These are phyloP conservation scores for Eustalomyia histrio DNA, from an alignment of 2,888 invertebrate species.

Conservation along the genomic window DNA sequence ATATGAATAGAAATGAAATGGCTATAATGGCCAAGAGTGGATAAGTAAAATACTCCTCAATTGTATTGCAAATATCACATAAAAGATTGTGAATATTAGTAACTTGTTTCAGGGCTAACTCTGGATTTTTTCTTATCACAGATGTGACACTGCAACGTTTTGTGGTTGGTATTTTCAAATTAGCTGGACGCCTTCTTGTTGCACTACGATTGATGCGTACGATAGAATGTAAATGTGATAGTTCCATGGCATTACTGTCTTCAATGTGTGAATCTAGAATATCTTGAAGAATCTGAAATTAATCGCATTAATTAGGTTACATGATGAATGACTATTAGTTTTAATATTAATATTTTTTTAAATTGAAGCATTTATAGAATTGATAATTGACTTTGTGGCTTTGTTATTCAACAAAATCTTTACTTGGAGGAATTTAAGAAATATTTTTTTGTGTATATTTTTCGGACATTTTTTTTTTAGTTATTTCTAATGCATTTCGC, in stretches of 20 bases:
- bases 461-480: too few species aligned
- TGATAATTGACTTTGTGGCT: too few species aligned
- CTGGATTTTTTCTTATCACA: slow-evolving; percentile 73
- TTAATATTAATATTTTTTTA: too few species aligned
- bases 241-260: slow-evolving; percentile 70
- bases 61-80: slow-evolving; percentile 76
- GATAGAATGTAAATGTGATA: slow-evolving; percentile 74
- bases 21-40: slow-evolving; percentile 76
- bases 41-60: slow-evolving; percentile 77
- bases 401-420: too few species aligned
- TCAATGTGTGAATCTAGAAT: slow-evolving; percentile 74
- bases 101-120: slow-evolving; percentile 74
- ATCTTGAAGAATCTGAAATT: slow-evolving; percentile 73
- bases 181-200: slow-evolving; percentile 65
- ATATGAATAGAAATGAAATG: slow-evolving; percentile 77
- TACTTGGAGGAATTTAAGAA: too few species aligned
- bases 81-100: slow-evolving; percentile 76
- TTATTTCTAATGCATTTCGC: too few species aligned
- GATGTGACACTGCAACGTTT: slow-evolving; percentile 74
- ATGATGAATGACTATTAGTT: too few species aligned
- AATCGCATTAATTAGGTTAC: not conserved
- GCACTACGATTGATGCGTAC: slow-evolving; percentile 68
- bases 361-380: too few species aligned
- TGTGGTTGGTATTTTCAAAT: slow-evolving; percentile 54
- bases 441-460: too few species aligned